Conservation (phyloP, 2,113 vertebrate species). For the Pampusana beccarii region DNA sequence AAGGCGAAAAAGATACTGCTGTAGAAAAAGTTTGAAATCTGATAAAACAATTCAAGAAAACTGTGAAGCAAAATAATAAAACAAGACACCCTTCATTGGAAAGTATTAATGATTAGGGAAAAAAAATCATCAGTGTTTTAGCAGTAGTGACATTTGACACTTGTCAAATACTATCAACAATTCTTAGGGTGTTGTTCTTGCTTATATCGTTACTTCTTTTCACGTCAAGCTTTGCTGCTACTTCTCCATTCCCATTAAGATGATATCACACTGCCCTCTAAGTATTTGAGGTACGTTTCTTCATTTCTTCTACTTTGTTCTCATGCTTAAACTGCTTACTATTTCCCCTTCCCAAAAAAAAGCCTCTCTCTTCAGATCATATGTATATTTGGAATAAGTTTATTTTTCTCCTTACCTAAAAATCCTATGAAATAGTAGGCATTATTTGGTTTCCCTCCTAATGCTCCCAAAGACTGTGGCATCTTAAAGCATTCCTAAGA, state of each 20-base stretch:
- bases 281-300: neutral
- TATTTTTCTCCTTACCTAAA: slow-evolving; percentile 81
- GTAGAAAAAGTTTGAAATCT: neutral
- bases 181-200: neutral
- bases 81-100: neutral
- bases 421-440: slow-evolving; percentile 93
- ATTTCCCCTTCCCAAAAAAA: neutral
- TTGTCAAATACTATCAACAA: neutral
- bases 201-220: neutral
- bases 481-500: slow-evolving; percentile 91
- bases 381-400: neutral
- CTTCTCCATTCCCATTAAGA: neutral
- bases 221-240: neutral
- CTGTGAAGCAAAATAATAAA: neutral
- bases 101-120: neutral
- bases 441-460: slow-evolving; percentile 91
- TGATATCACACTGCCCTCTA: neutral
- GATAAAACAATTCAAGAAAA: neutral
- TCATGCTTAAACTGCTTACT: neutral
- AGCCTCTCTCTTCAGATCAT: neutral
- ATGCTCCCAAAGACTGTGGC: slow-evolving; percentile 89
- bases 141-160: neutral
- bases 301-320: neutral
- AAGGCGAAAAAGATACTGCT: neutral
- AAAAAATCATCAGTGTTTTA: neutral